Percentiles rank a stretch among this genome's conserved stretches.
phyloP scores from a whole-genome alignment of 2,797 vertebrate genomes.

The Macropus fuliginosus region DNA sequence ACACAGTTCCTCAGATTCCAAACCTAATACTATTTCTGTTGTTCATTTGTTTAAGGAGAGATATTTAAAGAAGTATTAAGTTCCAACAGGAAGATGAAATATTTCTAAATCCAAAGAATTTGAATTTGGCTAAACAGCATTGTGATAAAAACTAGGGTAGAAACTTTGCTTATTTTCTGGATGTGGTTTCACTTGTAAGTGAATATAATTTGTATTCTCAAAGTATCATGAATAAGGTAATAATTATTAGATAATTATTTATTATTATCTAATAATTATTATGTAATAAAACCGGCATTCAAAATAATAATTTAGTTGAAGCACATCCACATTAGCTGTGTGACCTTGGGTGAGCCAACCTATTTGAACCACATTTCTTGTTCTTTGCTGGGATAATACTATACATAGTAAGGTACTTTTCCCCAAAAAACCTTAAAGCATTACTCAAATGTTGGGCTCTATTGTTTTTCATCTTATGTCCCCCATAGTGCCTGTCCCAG shows the following conservation, averaged over 20 bases:
- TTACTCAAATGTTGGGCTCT: neutral
- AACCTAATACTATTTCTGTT: neutral
- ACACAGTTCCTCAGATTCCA: neutral
- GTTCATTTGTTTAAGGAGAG: neutral
- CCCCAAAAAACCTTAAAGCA: neutral
- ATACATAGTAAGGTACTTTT: neutral
- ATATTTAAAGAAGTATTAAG: neutral
- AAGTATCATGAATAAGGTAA: neutral
- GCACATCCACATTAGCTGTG: neutral
- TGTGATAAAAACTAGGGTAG: neutral
- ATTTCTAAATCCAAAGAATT: neutral
- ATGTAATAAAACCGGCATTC: neutral
- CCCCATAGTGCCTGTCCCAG: neutral
- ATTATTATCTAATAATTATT: neutral
- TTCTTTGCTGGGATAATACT: neutral
- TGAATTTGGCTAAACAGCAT: neutral
- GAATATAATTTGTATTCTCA: neutral
- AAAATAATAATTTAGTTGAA: neutral
- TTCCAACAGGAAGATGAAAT: neutral
- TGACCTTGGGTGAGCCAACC: neutral
- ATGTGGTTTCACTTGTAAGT: neutral
- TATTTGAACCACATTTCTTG: neutral
- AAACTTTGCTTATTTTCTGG: neutral
- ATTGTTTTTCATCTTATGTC: neutral
- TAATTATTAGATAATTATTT: neutral